Percentiles rank a stretch among this genome's conserved stretches.
Conservation (phyloP, 64 coral and sea anemone genomes). For the Acropora yongei region DNA sequence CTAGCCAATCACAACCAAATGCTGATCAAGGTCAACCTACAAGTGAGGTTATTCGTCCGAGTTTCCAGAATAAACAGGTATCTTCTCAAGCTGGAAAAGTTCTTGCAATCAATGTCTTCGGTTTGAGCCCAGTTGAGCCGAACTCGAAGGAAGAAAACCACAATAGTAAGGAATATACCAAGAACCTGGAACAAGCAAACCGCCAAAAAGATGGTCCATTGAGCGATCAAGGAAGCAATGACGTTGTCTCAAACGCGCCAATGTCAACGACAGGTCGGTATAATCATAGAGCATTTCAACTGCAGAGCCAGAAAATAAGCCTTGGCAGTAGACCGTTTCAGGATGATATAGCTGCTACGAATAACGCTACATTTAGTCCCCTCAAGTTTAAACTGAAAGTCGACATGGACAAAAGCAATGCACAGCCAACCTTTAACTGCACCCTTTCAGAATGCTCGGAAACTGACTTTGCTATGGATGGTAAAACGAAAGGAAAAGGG, state of each 20-base stretch:
- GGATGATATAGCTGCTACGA: not conserved
- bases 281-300: not conserved
- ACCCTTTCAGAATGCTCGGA: slow-evolving; percentile 21
- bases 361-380: not conserved
- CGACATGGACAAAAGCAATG: slow-evolving; percentile 3
- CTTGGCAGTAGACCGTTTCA: not conserved
- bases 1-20: no score
- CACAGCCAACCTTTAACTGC: not conserved
- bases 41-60: not conserved
- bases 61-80: not conserved
- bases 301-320: not conserved
- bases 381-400: slow-evolving; percentile 40
- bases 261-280: not conserved
- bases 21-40: not conserved
- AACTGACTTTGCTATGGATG: not conserved
- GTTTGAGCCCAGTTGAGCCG: not conserved
- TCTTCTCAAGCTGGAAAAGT: not conserved
- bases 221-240: not conserved
- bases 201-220: not conserved
- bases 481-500: not conserved
- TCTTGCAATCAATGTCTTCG: slow-evolving; percentile 15
- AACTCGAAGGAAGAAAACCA: not conserved
- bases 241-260: not conserved
- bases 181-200: not conserved
- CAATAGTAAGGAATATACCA: not conserved